Evolutionary conservation across 2,113 vertebrate genomes (phyloP).

Genomic region (Pituophis catenifer): DNA sequence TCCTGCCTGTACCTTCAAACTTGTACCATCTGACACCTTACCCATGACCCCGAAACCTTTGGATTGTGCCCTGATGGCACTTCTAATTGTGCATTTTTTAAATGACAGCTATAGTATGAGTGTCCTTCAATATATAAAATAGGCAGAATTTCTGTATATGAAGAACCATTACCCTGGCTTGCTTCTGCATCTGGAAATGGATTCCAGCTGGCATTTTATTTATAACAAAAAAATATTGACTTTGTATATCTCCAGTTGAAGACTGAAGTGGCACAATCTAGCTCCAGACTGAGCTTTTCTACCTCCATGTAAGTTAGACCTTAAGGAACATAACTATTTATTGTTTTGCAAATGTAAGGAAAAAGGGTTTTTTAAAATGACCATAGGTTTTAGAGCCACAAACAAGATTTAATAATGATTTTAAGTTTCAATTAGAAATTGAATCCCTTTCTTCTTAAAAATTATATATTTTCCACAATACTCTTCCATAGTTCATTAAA

Average conservation of each 20-base stretch:
- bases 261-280: background rate
- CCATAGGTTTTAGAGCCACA: slow-evolving; percentile 26
- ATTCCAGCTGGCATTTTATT: background rate
- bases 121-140: background rate
- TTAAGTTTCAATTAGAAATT: slow-evolving; percentile 71
- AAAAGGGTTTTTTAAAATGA: background rate
- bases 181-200: background rate
- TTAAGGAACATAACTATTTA: background rate
- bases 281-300: rapidly evolving
- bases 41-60: background rate
- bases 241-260: background rate
- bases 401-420: slow-evolving; percentile 43
- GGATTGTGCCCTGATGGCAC: background rate
- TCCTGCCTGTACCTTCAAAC: background rate
- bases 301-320: background rate
- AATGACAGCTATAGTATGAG: background rate
- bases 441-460: slow-evolving; percentile 64
- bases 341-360: background rate
- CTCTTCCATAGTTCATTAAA: slow-evolving; percentile 82
- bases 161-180: background rate
- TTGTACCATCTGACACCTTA: background rate
- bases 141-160: background rate
- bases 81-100: background rate
- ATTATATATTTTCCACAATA: slow-evolving; percentile 60
- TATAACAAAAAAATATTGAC: background rate